phyloP scores from a whole-genome alignment of 1,140 invertebrate species.

The Hyles euphorbiae region DNA sequence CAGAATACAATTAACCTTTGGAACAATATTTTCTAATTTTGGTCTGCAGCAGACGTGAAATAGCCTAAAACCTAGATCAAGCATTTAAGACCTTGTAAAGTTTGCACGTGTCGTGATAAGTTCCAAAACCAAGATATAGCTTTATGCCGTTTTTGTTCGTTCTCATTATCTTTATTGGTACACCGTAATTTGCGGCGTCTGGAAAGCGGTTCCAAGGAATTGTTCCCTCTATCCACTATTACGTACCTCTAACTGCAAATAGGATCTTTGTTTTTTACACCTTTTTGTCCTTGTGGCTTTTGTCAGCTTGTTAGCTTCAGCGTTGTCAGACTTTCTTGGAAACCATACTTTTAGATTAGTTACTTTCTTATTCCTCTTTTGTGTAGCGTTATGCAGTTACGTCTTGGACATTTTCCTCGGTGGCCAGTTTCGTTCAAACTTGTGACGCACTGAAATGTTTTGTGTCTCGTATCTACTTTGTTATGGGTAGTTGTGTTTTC shows the following conservation, averaged over 20 bases:
- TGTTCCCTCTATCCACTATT: constrained; percentile 14
- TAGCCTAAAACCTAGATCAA: no score
- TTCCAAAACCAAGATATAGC: constrained; percentile 10
- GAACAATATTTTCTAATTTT: no score
- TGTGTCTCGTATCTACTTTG: no score
- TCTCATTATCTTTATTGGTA: constrained; percentile 21
- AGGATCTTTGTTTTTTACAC: constrained; percentile 17
- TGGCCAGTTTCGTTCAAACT: no score
- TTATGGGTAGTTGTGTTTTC: no score
- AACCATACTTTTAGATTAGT: neutral
- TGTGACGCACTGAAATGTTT: no score
- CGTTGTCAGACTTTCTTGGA: constrained; percentile 1
- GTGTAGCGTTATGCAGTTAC: no score
- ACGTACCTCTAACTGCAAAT: constrained; percentile 14
- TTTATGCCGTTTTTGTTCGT: constrained; percentile 12
- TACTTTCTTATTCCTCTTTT: no score
- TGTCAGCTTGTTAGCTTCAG: neutral
- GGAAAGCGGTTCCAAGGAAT: constrained; percentile 8
- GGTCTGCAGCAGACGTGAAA: no score
- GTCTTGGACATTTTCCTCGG: no score
- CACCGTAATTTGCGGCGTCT: constrained; percentile 13
- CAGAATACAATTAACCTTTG: no score
- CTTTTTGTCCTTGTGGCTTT: constrained; percentile 2
- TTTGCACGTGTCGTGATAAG: constrained; percentile 8
- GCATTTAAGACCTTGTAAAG: no score